phyloP scores from a whole-genome alignment of 1,140 invertebrate genomes.

The Pararge aegeria region DNA sequence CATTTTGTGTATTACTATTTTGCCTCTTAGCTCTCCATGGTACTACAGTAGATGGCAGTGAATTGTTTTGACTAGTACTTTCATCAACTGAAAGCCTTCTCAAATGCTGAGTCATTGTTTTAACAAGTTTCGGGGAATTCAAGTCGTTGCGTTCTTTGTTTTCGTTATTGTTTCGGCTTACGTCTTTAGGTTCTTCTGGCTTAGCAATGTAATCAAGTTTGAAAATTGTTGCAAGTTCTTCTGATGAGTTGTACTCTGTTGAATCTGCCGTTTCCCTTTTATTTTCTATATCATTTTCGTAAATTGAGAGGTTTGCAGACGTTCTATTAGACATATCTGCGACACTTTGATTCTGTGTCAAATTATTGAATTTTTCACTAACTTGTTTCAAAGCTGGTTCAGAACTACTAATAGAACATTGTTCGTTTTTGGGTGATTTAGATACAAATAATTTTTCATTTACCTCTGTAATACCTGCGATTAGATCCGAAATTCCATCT shows the following conservation, averaged over 20 bases:
- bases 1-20: constrained; percentile 66
- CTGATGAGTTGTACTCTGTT: constrained; percentile 82
- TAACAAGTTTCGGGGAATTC: constrained; percentile 73
- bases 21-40: constrained; percentile 69
- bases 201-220: constrained; percentile 58
- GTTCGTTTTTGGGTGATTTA: constrained; percentile 44
- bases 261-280: constrained; percentile 71
- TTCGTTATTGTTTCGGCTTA: constrained; percentile 39
- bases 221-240: constrained; percentile 82
- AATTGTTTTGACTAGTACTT: constrained; percentile 63
- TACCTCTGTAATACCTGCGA: constrained; percentile 75
- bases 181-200: constrained; percentile 26
- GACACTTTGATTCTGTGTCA: constrained; percentile 60
- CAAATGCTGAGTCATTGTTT: constrained; percentile 71
- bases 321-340: constrained; percentile 50
- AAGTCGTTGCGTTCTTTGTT: constrained; percentile 57
- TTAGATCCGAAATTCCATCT: constrained; percentile 75
- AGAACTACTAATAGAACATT: constrained; percentile 9
- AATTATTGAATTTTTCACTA: constrained; percentile 79
- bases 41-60: constrained; percentile 62
- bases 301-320: constrained; percentile 60
- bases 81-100: constrained; percentile 68
- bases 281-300: constrained; percentile 66
- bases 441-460: constrained; percentile 71
- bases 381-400: constrained; percentile 65